phyloP scores from a whole-genome alignment of 2,888 invertebrate genomes.

The Rhagophthalmus giganteus region DNA sequence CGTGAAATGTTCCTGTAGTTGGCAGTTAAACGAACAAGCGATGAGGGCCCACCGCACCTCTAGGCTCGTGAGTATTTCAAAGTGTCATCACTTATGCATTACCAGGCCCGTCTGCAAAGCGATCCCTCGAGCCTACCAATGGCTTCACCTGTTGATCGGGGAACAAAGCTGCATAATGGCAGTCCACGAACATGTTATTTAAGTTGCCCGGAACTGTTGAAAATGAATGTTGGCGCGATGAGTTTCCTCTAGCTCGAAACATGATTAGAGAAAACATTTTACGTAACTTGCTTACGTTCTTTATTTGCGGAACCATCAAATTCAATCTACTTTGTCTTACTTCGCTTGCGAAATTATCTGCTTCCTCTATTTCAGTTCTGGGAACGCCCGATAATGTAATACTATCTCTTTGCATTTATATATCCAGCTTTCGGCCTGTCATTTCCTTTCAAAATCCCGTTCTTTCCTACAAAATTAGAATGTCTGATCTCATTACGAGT shows the following conservation, averaged over 20 bases:
- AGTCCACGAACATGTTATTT: constrained; percentile 21
- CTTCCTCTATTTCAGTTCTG: constrained; percentile 26
- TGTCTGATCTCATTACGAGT: constrained; percentile 34
- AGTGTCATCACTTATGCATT: constrained; percentile 66
- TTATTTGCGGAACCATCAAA: constrained; percentile 27
- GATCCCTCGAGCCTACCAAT: constrained; percentile 57
- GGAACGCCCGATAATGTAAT: constrained; percentile 35
- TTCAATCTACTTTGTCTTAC: constrained; percentile 32
- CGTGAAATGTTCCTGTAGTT: constrained; percentile 21
- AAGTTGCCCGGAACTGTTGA: no score
- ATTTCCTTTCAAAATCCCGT: constrained; percentile 30
- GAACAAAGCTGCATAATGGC: constrained; percentile 31
- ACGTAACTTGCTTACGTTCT: constrained; percentile 20
- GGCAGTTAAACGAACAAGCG: constrained; percentile 30
- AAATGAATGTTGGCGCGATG: no score
- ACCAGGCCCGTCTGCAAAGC: constrained; percentile 59
- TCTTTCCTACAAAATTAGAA: constrained; percentile 33
- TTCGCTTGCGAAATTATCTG: constrained; percentile 32
- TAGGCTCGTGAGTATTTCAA: constrained; percentile 50
- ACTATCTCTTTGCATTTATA: constrained; percentile 35
- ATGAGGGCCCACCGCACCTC: constrained; percentile 28
- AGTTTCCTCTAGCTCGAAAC: no score
- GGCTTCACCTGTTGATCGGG: constrained; percentile 52
- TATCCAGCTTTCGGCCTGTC: constrained; percentile 29
- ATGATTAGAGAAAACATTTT: constrained; percentile 22